Conservation (phyloP, 2,888 invertebrate genomes). For the Ctenicera cuprea region DNA sequence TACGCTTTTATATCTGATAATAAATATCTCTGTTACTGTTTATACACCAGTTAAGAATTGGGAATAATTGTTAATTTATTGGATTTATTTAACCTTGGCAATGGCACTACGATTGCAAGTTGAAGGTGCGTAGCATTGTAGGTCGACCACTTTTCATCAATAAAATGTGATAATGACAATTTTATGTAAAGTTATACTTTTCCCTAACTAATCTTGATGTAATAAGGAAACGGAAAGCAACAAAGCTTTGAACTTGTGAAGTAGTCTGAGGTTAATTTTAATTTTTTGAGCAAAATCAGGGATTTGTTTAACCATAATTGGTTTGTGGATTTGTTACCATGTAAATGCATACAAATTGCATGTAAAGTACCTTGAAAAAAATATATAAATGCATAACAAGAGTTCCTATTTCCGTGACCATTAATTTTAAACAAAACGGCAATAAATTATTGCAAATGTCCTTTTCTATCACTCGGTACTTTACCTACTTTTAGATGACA, state of each 20-base stretch:
- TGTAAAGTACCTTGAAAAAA: no score
- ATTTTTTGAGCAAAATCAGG: no score
- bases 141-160: neutral
- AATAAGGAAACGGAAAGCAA: no score
- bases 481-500: neutral
- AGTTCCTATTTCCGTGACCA: conserved; percentile 12
- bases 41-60: no score
- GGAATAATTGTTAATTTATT: neutral
- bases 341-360: no score
- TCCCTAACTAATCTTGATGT: neutral
- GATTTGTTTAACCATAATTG: no score
- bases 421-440: neutral
- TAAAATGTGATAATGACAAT: neutral
- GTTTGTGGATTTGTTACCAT: no score
- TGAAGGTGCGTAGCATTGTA: conserved; percentile 10
- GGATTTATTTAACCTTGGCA: conserved; percentile 4
- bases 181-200: neutral
- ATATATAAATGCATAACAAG: neutral
- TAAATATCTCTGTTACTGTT: no score
- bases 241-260: no score
- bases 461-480: neutral
- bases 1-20: no score
- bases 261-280: no score
- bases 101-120: conserved; percentile 1
- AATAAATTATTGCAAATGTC: neutral